These are phyloP conservation scores for Phrynocephalus guinanensis DNA, from an alignment of 2,797 vertebrate genomes.

Conservation along the genomic window DNA sequence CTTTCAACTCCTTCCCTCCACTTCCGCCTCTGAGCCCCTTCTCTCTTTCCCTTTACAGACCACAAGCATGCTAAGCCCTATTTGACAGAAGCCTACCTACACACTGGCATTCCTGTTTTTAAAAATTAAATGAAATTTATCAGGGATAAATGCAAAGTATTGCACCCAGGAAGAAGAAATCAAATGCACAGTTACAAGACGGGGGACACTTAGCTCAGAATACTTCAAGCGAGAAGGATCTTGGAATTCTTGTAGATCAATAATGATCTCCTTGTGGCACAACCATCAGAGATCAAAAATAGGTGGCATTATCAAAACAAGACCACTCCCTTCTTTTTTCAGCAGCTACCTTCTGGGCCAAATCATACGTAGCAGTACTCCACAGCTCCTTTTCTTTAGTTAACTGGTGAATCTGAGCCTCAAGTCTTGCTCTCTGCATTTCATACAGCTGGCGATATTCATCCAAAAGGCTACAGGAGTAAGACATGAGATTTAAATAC, in stretches of 20 bases:
- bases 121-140: too few relatives aligned
- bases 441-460: conserved; percentile 87
- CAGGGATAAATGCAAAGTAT: too few relatives aligned
- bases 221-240: too few relatives aligned
- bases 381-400: conserved; percentile 85
- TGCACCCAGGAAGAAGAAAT: too few relatives aligned
- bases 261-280: not conserved
- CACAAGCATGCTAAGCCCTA: too few relatives aligned
- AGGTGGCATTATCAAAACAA: not conserved
- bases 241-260: not conserved
- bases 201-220: too few relatives aligned
- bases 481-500: conserved; percentile 23
- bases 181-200: too few relatives aligned
- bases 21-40: too few relatives aligned
- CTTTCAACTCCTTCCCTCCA: too few relatives aligned
- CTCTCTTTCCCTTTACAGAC: too few relatives aligned
- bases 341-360: conserved; percentile 85
- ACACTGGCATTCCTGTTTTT: too few relatives aligned
- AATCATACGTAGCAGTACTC: conserved; percentile 79
- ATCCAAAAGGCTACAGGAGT: conserved; percentile 79
- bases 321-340: not conserved
- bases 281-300: not conserved
- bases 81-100: too few relatives aligned
- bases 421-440: conserved; percentile 83
- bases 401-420: conserved; percentile 81